A percentile compares a stretch with the other conserved stretches of the same genome.
Evolutionary conservation across 1,140 invertebrate species (phyloP).

Genomic region (Trichoplusia ni): DNA sequence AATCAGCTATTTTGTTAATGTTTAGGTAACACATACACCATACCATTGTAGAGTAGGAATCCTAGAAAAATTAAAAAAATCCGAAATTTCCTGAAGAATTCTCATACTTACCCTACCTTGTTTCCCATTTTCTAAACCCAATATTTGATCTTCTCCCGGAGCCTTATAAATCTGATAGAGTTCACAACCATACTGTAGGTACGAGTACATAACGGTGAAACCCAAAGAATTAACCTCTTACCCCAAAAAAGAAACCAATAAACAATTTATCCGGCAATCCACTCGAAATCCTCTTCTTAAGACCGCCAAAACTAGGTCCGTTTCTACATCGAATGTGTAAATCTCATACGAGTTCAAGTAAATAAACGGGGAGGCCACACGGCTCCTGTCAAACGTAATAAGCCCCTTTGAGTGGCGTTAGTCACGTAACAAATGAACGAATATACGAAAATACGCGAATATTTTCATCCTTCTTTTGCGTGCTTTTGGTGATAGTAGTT

Average conservation of each 20-base stretch:
- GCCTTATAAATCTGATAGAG: no score
- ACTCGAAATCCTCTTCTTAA: slow-evolving; percentile 1
- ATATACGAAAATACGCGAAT: slow-evolving; percentile 47
- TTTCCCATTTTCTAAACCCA: no score
- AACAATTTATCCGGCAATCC: not conserved
- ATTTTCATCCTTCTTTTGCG: slow-evolving; percentile 43
- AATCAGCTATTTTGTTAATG: no score
- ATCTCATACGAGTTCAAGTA: slow-evolving; percentile 25
- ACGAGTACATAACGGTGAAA: no score
- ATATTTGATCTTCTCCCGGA: no score
- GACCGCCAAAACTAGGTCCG: slow-evolving; percentile 4
- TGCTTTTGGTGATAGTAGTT: slow-evolving; percentile 18
- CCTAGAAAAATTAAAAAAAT: no score
- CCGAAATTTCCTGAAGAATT: no score
- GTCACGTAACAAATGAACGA: slow-evolving; percentile 54
- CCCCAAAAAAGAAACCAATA: not conserved
- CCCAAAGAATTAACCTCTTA: no score
- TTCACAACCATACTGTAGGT: no score
- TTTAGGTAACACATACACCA: no score
- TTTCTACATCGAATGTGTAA: slow-evolving; percentile 6
- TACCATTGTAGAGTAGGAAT: no score
- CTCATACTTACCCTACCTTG: no score
- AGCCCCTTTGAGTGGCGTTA: slow-evolving; percentile 48
- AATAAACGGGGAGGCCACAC: slow-evolving; percentile 14
- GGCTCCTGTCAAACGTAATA: slow-evolving; percentile 47